Percentiles rank a stretch among this genome's conserved stretches.
Evolutionary conservation across 2,797 vertebrate genomes (phyloP).

Genomic region (Balearica regulorum): DNA sequence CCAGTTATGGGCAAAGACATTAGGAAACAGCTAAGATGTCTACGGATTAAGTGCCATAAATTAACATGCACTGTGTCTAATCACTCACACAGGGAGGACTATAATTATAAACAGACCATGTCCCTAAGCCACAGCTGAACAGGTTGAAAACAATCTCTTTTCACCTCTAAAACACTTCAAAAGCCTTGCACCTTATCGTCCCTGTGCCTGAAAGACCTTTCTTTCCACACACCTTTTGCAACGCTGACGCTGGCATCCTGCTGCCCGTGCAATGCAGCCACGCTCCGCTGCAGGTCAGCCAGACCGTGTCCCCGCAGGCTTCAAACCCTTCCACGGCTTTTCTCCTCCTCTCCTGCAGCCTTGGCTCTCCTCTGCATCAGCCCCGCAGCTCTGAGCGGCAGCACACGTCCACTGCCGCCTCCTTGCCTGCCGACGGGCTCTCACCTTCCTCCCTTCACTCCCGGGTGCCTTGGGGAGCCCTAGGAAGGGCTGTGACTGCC

Average conservation of each 20-base stretch:
- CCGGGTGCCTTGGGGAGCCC: accelerated
- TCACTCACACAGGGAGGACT: neutral
- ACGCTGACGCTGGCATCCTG: neutral
- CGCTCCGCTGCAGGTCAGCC: neutral
- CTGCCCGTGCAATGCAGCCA: neutral
- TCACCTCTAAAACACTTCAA: neutral
- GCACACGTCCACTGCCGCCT: neutral
- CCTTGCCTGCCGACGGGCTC: accelerated
- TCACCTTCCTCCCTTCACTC: neutral
- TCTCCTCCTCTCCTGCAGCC: neutral
- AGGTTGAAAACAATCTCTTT: neutral
- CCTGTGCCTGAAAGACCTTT: neutral
- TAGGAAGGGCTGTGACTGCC: neutral
- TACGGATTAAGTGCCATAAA: neutral
- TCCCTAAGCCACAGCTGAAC: neutral
- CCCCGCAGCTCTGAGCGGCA: neutral
- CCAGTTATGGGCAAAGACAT: neutral
- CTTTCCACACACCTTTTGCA: neutral
- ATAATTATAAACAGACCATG: neutral
- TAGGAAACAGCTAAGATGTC: neutral
- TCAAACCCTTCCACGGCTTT: neutral
- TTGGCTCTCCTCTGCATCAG: neutral
- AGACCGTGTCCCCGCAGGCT: neutral
- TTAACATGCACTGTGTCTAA: neutral
- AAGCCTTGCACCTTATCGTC: neutral